phyloP scores from a whole-genome alignment of 2,113 vertebrate genomes.

The Leuciscus idus region DNA sequence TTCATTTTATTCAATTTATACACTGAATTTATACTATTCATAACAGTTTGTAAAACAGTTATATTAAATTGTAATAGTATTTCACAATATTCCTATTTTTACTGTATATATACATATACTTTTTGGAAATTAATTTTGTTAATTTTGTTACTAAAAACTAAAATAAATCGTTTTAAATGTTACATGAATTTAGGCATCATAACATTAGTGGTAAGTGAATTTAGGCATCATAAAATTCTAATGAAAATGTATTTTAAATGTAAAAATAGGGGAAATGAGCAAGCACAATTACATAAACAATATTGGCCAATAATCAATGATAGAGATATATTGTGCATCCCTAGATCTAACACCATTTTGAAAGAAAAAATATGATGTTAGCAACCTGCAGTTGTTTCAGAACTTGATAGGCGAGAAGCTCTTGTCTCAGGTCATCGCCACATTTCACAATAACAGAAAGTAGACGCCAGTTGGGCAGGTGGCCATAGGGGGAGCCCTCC shows the following conservation, averaged over 20 bases:
- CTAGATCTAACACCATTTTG: no score
- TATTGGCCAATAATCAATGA: background rate
- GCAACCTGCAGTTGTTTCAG: constrained; percentile 91
- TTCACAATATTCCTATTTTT: no score
- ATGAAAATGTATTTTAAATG: background rate
- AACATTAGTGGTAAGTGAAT: background rate
- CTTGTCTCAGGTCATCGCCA: constrained; percentile 92
- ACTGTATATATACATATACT: no score
- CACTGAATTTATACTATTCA: no score
- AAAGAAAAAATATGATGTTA: background rate
- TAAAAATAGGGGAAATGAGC: background rate
- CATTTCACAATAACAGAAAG: constrained; percentile 97
- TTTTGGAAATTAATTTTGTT: no score
- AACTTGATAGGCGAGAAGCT: constrained; percentile 93
- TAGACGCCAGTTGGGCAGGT: constrained; percentile 90
- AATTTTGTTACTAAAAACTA: no score
- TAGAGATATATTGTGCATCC: background rate
- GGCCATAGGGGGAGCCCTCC: constrained; percentile 92
- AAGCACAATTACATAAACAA: background rate
- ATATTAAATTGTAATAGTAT: no score
- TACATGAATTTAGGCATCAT: background rate
- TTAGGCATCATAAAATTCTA: background rate
- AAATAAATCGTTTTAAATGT: no score
- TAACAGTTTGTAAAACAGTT: no score
- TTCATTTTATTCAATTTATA: no score